Conservation (phyloP, 1,140 invertebrate genomes). For the Drosophila cardini region DNA sequence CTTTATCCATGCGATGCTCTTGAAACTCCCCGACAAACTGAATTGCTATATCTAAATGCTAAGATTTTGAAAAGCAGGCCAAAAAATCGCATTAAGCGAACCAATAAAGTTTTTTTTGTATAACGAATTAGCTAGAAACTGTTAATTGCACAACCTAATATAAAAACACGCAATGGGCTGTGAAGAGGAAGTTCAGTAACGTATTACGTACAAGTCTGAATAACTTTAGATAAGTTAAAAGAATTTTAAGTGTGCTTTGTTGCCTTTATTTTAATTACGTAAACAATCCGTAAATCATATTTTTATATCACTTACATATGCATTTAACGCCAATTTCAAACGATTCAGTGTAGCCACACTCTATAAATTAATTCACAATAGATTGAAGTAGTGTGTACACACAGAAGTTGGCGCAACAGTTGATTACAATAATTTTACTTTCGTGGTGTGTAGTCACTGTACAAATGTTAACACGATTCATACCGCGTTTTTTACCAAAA, state of each 20-base stretch:
- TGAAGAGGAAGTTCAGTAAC: constrained; percentile 31
- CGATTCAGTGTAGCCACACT: background rate
- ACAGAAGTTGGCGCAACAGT: background rate
- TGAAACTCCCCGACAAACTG: constrained; percentile 48
- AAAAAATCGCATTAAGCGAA: constrained; percentile 48
- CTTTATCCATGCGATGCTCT: constrained; percentile 54
- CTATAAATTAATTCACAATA: constrained; percentile 3
- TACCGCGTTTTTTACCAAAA: constrained; percentile 26
- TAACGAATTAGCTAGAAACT: constrained; percentile 63
- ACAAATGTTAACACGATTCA: constrained; percentile 19
- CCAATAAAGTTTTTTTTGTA: constrained; percentile 66
- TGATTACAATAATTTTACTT: background rate
- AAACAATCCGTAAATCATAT: background rate
- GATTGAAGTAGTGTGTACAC: background rate
- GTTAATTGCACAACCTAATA: constrained; percentile 67
- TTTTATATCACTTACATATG: background rate
- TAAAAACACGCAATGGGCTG: constrained; percentile 44
- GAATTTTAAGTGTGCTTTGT: background rate
- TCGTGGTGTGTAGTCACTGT: constrained; percentile 24
- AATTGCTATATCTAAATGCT: constrained; percentile 31
- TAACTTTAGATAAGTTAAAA: background rate
- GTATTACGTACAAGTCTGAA: background rate
- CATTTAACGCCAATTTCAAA: background rate
- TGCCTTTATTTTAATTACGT: background rate
- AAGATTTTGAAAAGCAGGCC: constrained; percentile 35